These are phyloP conservation scores for Proctacanthus coquilletti DNA, from an alignment of 1,140 invertebrate genomes.

Conservation along the genomic window DNA sequence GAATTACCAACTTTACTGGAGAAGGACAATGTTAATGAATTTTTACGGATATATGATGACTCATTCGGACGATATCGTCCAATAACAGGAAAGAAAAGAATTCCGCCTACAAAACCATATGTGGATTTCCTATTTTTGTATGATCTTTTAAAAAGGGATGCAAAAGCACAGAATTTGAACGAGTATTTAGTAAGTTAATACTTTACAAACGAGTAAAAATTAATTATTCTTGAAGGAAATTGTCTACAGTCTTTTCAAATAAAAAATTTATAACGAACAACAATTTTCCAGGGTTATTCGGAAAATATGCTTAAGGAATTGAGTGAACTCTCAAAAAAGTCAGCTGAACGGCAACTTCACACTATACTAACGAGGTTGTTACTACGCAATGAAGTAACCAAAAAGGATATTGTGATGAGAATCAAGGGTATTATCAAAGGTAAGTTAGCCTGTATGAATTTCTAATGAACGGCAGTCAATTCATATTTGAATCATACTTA, in stretches of 20 bases:
- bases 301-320: constrained; percentile 21
- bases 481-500: too few relatives aligned
- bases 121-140: constrained; percentile 27
- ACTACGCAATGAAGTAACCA: constrained; percentile 20
- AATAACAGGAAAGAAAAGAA: constrained; percentile 26
- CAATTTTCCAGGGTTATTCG: constrained; percentile 14
- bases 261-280: not conserved
- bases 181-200: constrained; percentile 19
- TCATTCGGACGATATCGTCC: constrained; percentile 21
- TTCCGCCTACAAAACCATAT: constrained; percentile 28
- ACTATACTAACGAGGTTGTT: constrained; percentile 23
- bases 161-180: constrained; percentile 24
- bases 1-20: constrained; percentile 24
- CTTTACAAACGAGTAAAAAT: too few relatives aligned
- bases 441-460: too few relatives aligned
- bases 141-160: constrained; percentile 28
- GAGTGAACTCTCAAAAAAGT: constrained; percentile 16
- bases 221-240: not conserved
- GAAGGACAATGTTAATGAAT: constrained; percentile 26
- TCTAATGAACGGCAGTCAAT: too few relatives aligned
- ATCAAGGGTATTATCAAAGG: constrained; percentile 24
- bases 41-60: constrained; percentile 26
- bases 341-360: constrained; percentile 20
- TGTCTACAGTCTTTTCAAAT: constrained; percentile 1
- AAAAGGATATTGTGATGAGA: constrained; percentile 24